Conservation (phyloP, 2,113 vertebrate genomes). For the Mesembrinibis cayennensis region DNA sequence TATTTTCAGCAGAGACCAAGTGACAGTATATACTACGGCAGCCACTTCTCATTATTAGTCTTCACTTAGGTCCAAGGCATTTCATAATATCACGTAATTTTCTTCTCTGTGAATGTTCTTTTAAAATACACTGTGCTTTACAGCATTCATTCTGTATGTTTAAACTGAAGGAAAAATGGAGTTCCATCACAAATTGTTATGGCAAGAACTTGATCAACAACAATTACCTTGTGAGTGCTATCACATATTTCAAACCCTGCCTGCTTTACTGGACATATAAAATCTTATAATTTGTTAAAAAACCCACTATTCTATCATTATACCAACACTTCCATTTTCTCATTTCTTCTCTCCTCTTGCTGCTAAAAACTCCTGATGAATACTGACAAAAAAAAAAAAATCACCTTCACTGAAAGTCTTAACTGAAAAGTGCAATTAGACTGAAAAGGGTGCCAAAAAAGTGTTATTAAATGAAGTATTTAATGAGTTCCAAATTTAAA, state of each 20-base stretch:
- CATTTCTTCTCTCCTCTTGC: not conserved
- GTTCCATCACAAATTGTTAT: not conserved
- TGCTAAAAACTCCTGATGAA: not conserved
- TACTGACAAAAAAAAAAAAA: not conserved
- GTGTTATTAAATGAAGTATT: not conserved
- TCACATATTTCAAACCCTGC: not conserved
- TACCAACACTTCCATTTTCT: not conserved
- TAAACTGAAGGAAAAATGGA: not conserved
- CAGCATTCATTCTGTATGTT: not conserved
- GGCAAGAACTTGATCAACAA: not conserved
- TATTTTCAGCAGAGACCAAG: not conserved
- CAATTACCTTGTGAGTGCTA: not conserved
- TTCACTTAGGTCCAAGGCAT: not conserved
- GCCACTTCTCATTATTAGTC: not conserved
- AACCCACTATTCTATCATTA: accelerated
- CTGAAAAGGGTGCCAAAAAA: not conserved
- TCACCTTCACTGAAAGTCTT: not conserved
- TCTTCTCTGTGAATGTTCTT: not conserved
- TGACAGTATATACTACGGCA: not conserved
- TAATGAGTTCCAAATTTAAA: not conserved
- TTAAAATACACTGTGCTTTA: not conserved
- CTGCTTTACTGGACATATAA: not conserved
- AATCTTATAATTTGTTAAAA: not conserved
- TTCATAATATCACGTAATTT: not conserved
- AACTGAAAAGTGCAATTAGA: not conserved